phyloP scores from a whole-genome alignment of 2,113 vertebrate species.

The Caretta caretta region DNA sequence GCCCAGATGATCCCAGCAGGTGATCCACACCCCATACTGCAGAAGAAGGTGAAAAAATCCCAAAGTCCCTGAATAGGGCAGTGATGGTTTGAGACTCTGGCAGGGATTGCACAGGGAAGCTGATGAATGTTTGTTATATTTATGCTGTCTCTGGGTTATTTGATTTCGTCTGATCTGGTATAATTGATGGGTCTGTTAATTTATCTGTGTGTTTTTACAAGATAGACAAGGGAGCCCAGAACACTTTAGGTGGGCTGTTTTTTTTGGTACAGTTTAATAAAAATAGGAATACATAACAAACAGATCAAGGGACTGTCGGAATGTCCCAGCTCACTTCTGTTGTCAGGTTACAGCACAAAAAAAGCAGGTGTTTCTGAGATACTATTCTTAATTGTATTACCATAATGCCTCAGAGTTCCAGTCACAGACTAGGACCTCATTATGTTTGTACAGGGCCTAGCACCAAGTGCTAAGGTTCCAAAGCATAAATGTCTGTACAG shows the following conservation, averaged over 20 bases:
- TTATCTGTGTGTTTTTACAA: not conserved
- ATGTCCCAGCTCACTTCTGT: not conserved
- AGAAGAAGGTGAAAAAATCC: no score
- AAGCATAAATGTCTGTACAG: not conserved
- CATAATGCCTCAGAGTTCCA: not conserved
- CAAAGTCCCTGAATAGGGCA: not conserved
- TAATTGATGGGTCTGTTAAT: not conserved
- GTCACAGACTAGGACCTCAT: not conserved
- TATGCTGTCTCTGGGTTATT: not conserved
- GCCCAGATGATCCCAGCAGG: not conserved
- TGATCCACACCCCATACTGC: not conserved
- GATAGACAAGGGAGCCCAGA: not conserved
- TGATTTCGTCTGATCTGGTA: not conserved
- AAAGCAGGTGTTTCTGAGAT: not conserved
- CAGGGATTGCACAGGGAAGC: not conserved
- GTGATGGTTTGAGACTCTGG: not conserved
- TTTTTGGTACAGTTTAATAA: not conserved
- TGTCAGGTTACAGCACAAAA: not conserved
- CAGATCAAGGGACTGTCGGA: not conserved
- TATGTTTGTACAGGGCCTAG: not conserved
- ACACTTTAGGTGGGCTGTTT: not conserved
- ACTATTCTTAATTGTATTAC: not conserved
- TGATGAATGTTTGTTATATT: not conserved
- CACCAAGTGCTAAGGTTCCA: not conserved
- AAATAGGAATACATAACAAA: not conserved